A percentile compares a stretch with the other conserved stretches of the same genome.
Conservation (phyloP, 2,797 vertebrate genomes). For the Ispidina picta region DNA sequence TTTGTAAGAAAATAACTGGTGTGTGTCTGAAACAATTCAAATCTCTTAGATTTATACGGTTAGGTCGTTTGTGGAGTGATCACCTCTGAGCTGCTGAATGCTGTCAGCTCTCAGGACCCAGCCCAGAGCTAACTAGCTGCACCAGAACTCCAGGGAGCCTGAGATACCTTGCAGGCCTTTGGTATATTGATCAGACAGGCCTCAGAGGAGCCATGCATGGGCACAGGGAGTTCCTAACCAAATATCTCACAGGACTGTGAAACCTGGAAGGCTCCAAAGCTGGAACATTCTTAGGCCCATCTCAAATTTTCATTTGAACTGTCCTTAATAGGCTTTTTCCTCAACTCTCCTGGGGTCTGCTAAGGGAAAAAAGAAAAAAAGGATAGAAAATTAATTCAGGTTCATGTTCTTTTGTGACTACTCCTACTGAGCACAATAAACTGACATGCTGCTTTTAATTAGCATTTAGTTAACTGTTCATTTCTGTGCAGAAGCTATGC, state of each 20-base stretch:
- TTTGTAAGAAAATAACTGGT: neutral
- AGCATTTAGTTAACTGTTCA: slow-evolving; percentile 62
- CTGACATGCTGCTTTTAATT: slow-evolving; percentile 67
- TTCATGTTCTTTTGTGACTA: slow-evolving; percentile 54
- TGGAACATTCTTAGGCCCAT: neutral
- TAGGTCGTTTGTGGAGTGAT: neutral
- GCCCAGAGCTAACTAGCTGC: neutral
- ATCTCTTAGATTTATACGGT: neutral
- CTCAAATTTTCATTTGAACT: neutral
- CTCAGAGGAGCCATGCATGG: neutral
- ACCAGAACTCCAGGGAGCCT: neutral
- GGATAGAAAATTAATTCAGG: slow-evolving; percentile 55
- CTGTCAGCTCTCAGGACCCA: neutral
- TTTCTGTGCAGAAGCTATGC: slow-evolving; percentile 22
- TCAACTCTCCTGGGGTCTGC: neutral
- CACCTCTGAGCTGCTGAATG: neutral
- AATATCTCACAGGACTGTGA: neutral
- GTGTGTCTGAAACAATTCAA: neutral
- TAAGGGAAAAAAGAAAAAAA: neutral
- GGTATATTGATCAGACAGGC: neutral
- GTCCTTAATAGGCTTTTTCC: slow-evolving; percentile 3
- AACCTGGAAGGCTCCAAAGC: too few relatives aligned
- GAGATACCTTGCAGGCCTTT: neutral
- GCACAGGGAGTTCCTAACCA: neutral
- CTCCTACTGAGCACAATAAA: slow-evolving; percentile 65